Base-by-base conservation (phyloP, 2,888 invertebrate genomes). In the Drosophila paranaensis region DNA sequence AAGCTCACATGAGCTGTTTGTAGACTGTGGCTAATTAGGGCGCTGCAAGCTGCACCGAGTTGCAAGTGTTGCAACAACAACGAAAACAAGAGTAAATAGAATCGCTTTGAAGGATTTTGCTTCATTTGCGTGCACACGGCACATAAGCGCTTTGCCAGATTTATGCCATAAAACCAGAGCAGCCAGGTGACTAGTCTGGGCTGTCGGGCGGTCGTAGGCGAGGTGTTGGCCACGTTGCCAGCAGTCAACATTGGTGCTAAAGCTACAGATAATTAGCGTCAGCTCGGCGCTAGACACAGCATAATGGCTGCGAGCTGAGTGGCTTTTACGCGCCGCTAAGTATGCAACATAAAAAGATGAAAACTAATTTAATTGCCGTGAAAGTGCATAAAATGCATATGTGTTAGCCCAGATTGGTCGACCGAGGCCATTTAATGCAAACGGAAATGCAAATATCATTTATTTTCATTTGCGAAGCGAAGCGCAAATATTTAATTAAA, bases 261-360 rank as follows among this genome's bases (percentile, higher is more conserved):
- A 71, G 68, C 78, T 82, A 74, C 71, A 71, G 79, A 79, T 88
- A 86, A 84, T 84, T 88, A 86, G 69, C 64, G 57, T 54, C 37
- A 75, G 72, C 73, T 75, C 73, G 72, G 69, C 60, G 56, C 68
- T 73, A 70, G 66, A 68, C 56, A 71, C 50, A 42, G 45, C 77
- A 69, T 79, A 75, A 79, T 84, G 77, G 70, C 58, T 71, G 56
- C 62, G 57, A 73, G 64, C 55, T 65, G 39, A 60, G 57, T 56
- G 65, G 61, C 43, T 77, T 65, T 45, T 14, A 51, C 13, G 42
- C 56, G 43, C 61, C 45, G 33, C 61, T 27, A 70, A 78, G 58
- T 65, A 53, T 55, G 50, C 51, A 63, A 1, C 39, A 40, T 25
- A 54, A 40, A 25, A 46, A 11, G 54, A 30, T 71, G 20, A 60